Evolutionary conservation across 2,888 invertebrate genomes (phyloP).

Genomic region (Idaea straminata): DNA sequence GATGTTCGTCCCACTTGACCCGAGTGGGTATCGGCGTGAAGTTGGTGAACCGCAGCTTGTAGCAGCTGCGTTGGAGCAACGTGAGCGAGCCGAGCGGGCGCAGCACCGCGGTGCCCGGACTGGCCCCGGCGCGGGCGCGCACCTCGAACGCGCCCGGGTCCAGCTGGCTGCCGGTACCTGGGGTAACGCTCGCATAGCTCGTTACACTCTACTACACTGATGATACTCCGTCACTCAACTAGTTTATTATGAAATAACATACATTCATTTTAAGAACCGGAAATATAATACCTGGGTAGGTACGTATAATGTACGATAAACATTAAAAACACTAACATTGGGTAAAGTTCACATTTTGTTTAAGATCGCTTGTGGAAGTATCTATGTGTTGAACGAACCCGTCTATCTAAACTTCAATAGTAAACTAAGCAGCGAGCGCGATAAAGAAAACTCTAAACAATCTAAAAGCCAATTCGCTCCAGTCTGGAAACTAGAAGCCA

Average conservation of each 20-base stretch:
- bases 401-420: background rate
- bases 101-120: constrained; percentile 40
- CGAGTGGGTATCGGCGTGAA: constrained; percentile 51
- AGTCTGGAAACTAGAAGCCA: background rate
- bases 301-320: too few species aligned
- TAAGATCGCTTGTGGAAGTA: too few species aligned
- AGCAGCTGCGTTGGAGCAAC: constrained; percentile 40
- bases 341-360: too few species aligned
- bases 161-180: constrained; percentile 39
- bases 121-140: constrained; percentile 15
- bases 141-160: constrained; percentile 41
- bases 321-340: too few species aligned
- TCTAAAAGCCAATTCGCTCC: background rate
- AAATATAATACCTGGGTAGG: too few species aligned
- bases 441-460: too few species aligned
- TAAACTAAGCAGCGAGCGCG: background rate
- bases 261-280: too few species aligned
- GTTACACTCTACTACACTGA: too few species aligned
- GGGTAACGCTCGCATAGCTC: too few species aligned
- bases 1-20: constrained; percentile 46
- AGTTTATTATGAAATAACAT: too few species aligned
- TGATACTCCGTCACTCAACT: too few species aligned
- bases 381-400: too few species aligned
- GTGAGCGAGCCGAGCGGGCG: constrained; percentile 45
- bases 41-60: constrained; percentile 48